Evolutionary conservation across 2,888 invertebrate species (phyloP).

Genomic region (Torymus texanus): DNA sequence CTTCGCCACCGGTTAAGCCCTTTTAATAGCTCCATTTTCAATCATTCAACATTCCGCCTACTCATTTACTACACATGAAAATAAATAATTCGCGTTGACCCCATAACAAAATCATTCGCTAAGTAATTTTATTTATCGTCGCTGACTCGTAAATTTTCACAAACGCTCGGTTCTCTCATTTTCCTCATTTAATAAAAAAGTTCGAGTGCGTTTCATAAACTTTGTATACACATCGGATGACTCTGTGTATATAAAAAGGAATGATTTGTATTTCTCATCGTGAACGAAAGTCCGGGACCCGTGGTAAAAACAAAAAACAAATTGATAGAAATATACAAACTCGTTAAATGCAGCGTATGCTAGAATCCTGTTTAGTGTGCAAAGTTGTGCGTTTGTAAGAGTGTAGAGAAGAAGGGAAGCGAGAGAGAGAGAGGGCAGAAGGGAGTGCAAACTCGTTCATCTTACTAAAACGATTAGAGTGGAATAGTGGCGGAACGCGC

Average conservation of each 20-base stretch:
- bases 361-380: not conserved
- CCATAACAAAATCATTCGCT: not conserved
- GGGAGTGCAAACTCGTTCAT: slow-evolving; percentile 45
- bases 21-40: slow-evolving; percentile 2
- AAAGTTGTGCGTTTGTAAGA: not conserved
- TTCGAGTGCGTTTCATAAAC: too few relatives aligned
- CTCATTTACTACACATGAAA: not conserved
- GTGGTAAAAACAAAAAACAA: not conserved
- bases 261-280: too few relatives aligned
- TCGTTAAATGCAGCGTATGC: slow-evolving; percentile 2
- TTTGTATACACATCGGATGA: too few relatives aligned
- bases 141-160: too few relatives aligned
- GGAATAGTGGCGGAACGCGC: slow-evolving; percentile 45
- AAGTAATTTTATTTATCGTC: too few relatives aligned
- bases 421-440: not conserved
- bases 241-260: too few relatives aligned
- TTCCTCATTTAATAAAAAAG: too few relatives aligned
- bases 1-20: not conserved
- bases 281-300: too few relatives aligned
- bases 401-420: not conserved
- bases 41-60: not conserved
- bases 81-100: not conserved
- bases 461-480: slow-evolving; percentile 60
- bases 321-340: slow-evolving; percentile 14
- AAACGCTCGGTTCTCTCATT: too few relatives aligned